Conservation (phyloP, 2,113 vertebrate species). For the Ammodytes dubius region DNA sequence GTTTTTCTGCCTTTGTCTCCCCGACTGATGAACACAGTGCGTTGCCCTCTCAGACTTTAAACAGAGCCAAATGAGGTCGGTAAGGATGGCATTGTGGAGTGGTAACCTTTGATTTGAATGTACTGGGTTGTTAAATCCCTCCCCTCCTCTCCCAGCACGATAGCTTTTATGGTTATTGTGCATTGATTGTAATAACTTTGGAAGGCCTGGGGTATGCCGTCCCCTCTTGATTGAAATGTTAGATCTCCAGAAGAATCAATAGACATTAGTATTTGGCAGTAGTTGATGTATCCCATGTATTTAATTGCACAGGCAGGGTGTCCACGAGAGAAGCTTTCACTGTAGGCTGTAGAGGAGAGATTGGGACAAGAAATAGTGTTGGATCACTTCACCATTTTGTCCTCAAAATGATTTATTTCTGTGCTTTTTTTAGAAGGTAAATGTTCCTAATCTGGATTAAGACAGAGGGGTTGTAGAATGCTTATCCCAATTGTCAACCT, state of each 20-base stretch:
- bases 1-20: constrained; percentile 49
- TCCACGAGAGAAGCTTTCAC: constrained; percentile 20
- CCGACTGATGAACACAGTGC: constrained; percentile 26
- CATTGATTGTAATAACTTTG: constrained; percentile 70
- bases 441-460: too few relatives aligned
- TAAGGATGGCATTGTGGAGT: constrained; percentile 7
- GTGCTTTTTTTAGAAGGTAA: too few relatives aligned
- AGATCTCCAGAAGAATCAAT: constrained; percentile 62
- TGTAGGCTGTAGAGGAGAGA: background rate
- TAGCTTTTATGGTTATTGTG: constrained; percentile 73
- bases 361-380: background rate
- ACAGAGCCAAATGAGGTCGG: background rate
- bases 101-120: constrained; percentile 59
- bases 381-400: background rate
- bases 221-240: constrained; percentile 61
- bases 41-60: constrained; percentile 34
- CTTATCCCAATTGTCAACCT: too few relatives aligned
- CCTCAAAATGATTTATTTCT: too few relatives aligned
- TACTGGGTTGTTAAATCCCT: constrained; percentile 42
- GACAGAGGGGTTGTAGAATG: too few relatives aligned
- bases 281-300: constrained; percentile 19
- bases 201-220: constrained; percentile 56
- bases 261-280: constrained; percentile 63
- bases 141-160: constrained; percentile 31
- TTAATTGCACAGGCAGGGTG: constrained; percentile 10